These are phyloP conservation scores for Bagarius yarrelli DNA, from an alignment of 2,113 vertebrate genomes.

Conservation along the genomic window DNA sequence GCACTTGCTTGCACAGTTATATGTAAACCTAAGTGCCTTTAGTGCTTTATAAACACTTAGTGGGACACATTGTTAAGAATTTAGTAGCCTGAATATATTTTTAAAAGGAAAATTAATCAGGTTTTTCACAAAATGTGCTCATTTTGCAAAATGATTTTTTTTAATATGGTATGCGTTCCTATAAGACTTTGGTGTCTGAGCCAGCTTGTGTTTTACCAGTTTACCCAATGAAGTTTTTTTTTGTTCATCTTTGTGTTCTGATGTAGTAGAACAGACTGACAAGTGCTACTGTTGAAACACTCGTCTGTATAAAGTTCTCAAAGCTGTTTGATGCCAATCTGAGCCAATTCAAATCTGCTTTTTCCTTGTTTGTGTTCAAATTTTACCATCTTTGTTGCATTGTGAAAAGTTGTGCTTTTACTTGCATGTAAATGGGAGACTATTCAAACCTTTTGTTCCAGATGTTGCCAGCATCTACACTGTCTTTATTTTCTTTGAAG, in stretches of 20 bases:
- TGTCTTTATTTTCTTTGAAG: constrained; percentile 42
- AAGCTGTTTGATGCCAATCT: constrained; percentile 16
- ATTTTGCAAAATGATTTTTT: neutral
- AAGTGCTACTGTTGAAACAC: neutral
- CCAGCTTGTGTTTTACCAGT: constrained; percentile 24
- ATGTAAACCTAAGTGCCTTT: constrained; percentile 24
- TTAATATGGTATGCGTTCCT: constrained; percentile 18
- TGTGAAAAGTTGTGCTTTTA: constrained; percentile 42
- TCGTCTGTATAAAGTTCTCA: constrained; percentile 18
- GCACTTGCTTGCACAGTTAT: constrained; percentile 14
- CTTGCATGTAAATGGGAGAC: constrained; percentile 16
- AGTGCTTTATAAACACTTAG: constrained; percentile 23
- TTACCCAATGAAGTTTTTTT: neutral
- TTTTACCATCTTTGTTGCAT: constrained; percentile 40
- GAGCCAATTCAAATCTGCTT: constrained; percentile 27
- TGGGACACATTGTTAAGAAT: neutral
- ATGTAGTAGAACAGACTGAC: neutral
- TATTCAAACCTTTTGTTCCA: constrained; percentile 45
- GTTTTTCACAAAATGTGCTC: neutral
- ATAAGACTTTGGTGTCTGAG: constrained; percentile 12
- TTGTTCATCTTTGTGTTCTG: neutral
- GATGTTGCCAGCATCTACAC: constrained; percentile 50
- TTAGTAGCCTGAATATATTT: constrained; percentile 1
- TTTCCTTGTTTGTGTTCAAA: constrained; percentile 17
- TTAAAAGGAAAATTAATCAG: neutral